A percentile compares a stretch with the other conserved stretches of the same genome.
Evolutionary conservation across 2,113 vertebrate species (phyloP).

Genomic region (Ageneiosus marmoratus): DNA sequence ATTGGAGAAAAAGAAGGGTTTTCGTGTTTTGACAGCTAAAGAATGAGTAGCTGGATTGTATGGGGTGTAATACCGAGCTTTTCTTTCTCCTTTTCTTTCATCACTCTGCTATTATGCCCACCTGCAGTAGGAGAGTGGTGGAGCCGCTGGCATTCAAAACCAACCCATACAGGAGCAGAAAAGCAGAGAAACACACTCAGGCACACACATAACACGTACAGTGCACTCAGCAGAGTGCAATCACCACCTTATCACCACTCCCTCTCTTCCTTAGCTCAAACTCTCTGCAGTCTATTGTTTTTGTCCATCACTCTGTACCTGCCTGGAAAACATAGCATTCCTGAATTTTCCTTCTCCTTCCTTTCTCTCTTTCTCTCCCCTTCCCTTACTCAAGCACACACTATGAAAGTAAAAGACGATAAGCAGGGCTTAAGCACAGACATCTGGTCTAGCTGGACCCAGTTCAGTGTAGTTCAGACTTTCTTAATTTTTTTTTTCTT

Average conservation of each 20-base stretch:
- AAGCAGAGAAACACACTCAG: slow-evolving; percentile 17
- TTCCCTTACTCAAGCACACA: slow-evolving; percentile 4
- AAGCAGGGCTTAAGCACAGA: slow-evolving; percentile 34
- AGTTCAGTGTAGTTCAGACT: slow-evolving; percentile 11
- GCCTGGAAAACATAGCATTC: slow-evolving; percentile 30
- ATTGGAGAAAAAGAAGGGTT: neutral
- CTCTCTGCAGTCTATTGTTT: slow-evolving; percentile 30
- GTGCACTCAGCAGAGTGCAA: slow-evolving; percentile 23
- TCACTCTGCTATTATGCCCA: slow-evolving; percentile 25
- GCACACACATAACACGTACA: slow-evolving; percentile 19
- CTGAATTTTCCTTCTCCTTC: neutral
- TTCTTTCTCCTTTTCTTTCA: slow-evolving; percentile 4
- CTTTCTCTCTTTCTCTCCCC: neutral
- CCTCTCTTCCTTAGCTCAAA: slow-evolving; percentile 24
- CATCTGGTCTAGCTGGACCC: slow-evolving; percentile 38
- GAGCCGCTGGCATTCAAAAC: slow-evolving; percentile 28
- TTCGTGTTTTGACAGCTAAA: slow-evolving; percentile 12
- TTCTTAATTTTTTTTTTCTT: slow-evolving; percentile 21
- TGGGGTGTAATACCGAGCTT: neutral
- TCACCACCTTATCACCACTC: slow-evolving; percentile 31
- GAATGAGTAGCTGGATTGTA: slow-evolving; percentile 2
- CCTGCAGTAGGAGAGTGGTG: slow-evolving; percentile 19
- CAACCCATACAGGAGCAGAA: neutral
- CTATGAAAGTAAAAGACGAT: slow-evolving; percentile 17
- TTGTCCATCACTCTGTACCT: slow-evolving; percentile 34